A percentile compares a stretch with the other conserved stretches of the same genome.
These are phyloP conservation scores for Grallaria varia DNA, from an alignment of 2,113 vertebrate genomes.

Conservation along the genomic window DNA sequence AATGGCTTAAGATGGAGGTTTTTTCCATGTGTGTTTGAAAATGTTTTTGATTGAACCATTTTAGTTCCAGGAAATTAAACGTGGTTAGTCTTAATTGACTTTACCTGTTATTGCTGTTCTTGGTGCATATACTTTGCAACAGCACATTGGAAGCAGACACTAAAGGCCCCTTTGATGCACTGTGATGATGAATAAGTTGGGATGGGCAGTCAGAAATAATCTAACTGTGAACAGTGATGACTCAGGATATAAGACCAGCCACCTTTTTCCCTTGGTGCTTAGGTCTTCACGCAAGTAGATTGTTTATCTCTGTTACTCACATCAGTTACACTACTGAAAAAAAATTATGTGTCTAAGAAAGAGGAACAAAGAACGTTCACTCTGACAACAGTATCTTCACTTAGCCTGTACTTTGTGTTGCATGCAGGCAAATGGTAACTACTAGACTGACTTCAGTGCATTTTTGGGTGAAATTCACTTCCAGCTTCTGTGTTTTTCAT, in stretches of 20 bases:
- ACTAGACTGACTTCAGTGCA: neutral
- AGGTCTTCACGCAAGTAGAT: neutral
- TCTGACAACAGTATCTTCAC: neutral
- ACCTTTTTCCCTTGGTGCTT: neutral
- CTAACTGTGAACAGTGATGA: neutral
- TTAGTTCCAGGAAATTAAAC: neutral
- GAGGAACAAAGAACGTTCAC: neutral
- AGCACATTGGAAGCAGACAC: neutral
- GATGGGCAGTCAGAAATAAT: neutral
- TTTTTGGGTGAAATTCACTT: neutral
- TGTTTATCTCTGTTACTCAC: neutral
- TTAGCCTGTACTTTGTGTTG: neutral
- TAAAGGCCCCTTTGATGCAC: neutral
- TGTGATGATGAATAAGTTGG: neutral
- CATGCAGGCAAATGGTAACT: neutral
- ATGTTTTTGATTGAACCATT: neutral
- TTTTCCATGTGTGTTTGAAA: neutral
- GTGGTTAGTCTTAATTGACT: neutral
- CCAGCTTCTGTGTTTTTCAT: neutral
- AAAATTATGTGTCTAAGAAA: neutral
- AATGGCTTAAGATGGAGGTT: accelerated
- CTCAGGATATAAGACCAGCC: neutral
- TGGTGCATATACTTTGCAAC: neutral
- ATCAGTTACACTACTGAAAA: neutral
- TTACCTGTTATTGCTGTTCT: neutral